Base-by-base conservation (phyloP, 2,888 invertebrate genomes). In the Oxystoma pomonae region DNA sequence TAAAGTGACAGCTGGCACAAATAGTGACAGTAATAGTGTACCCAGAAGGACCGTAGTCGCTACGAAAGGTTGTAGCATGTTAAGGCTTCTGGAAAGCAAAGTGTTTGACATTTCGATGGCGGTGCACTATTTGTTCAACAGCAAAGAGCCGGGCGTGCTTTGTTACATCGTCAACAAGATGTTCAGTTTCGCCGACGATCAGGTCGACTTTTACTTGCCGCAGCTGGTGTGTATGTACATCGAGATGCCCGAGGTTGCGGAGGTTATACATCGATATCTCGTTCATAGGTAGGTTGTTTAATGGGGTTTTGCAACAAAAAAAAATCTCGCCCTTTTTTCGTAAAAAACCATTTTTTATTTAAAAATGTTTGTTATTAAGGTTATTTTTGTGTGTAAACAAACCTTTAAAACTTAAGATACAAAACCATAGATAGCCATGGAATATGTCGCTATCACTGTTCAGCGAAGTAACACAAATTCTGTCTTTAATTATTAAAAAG, bases 31-130 rank as follows among this genome's bases (percentile, higher is more conserved):
- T 49, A 64, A 66, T 49, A 65, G 68, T 60, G 68, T 73, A 59
- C 60, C 61, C 55, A 71, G 69, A 58, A 58, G 63, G 62, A 76
- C 78, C 63, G 76, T 76, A 56, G 74, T 75, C 19, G 74, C 71
- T 59, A 69, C 73, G 61, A 89, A 88, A 78, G 89, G 89, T 74
- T 35, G 35, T 12, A 35, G 35, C 35, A 87, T 88, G 80, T 84
- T 96, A 72, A 84, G 99, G 75, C 86, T 99, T 75, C 96, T 99
- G 80, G 97, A 99, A 83, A 97, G 98, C 74, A 96, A 95, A 82
- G 87, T 97, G 74, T 96, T 99, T 82, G 96, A 98, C 80, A 96
- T 98, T 87, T 93, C 96, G 71, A 97, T 98, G 87, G 98, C 98
- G 68, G 94, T 99, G 77, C 94, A 95, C 78, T 99, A 99, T 83